Evolutionary conservation across 2,888 invertebrate species (phyloP).

Genomic region (Trilocha varians): DNA sequence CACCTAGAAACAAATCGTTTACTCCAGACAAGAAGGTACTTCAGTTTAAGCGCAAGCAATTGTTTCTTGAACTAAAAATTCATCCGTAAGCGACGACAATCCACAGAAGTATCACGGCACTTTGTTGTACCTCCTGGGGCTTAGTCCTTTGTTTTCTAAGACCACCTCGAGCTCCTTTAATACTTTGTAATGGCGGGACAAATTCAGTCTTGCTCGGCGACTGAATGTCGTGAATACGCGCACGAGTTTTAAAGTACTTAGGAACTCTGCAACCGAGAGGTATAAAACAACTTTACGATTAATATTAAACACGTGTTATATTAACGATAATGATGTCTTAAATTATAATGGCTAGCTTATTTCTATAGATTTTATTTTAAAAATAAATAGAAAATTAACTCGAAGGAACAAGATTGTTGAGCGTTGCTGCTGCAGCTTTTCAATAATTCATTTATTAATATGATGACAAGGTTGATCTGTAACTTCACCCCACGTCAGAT

Average conservation of each 20-base stretch:
- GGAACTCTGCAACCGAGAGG: background rate
- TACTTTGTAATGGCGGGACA: constrained; percentile 55
- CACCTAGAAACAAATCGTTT: background rate
- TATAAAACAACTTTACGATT: background rate
- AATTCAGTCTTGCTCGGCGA: constrained; percentile 40
- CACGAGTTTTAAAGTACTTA: background rate
- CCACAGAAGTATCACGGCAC: constrained; percentile 51
- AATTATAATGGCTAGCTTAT: no score
- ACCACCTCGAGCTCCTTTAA: constrained; percentile 50
- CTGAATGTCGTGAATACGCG: constrained; percentile 17
- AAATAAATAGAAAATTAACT: no score
- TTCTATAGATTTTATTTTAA: no score
- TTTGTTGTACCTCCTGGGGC: constrained; percentile 51
- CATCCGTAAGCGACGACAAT: constrained; percentile 43
- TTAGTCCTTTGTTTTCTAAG: constrained; percentile 61
- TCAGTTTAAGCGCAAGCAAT: constrained; percentile 23
- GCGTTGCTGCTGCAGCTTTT: no score
- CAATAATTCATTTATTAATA: no score
- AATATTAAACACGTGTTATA: background rate
- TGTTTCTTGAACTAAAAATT: constrained; percentile 48
- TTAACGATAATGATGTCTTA: no score
- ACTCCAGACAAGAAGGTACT: background rate
- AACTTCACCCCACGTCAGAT: no score
- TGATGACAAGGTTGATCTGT: no score
- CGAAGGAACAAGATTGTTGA: no score